These are phyloP conservation scores for Busseola fusca DNA, from an alignment of 2,888 invertebrate genomes.

Conservation along the genomic window DNA sequence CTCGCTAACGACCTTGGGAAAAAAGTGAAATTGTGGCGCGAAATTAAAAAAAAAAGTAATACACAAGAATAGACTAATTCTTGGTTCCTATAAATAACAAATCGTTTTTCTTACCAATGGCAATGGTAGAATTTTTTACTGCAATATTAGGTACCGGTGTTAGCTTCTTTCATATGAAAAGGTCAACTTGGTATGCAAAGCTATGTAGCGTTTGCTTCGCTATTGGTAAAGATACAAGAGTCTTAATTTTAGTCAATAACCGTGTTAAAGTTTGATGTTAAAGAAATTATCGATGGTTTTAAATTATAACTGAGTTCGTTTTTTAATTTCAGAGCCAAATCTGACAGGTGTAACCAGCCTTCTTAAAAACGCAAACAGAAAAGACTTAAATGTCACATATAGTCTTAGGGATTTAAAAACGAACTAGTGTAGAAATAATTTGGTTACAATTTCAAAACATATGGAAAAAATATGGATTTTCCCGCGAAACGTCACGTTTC, in stretches of 20 bases:
- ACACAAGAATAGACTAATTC: background rate
- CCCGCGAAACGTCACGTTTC: background rate
- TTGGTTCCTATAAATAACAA: background rate
- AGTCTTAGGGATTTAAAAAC: background rate
- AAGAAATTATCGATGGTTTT: slow-evolving; percentile 6
- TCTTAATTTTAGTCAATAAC: background rate
- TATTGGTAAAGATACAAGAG: background rate
- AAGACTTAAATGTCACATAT: too few species aligned
- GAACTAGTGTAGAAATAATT: background rate
- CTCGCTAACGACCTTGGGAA: slow-evolving; percentile 44
- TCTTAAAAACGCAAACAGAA: too few species aligned
- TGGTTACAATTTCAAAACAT: background rate
- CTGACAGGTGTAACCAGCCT: too few species aligned
- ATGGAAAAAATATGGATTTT: background rate
- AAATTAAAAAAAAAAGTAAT: slow-evolving; percentile 9
- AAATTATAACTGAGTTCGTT: background rate
- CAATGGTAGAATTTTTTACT: too few species aligned
- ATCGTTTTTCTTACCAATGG: background rate
- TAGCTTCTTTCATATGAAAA: background rate
- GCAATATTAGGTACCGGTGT: too few species aligned
- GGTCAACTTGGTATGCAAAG: background rate
- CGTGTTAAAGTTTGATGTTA: background rate
- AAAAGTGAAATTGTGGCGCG: slow-evolving; percentile 39
- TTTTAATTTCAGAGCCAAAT: too few species aligned
- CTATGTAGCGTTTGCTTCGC: background rate